Base-by-base conservation (phyloP, 2,113 vertebrate species). In the human (Homo sapiens) region DNA sequence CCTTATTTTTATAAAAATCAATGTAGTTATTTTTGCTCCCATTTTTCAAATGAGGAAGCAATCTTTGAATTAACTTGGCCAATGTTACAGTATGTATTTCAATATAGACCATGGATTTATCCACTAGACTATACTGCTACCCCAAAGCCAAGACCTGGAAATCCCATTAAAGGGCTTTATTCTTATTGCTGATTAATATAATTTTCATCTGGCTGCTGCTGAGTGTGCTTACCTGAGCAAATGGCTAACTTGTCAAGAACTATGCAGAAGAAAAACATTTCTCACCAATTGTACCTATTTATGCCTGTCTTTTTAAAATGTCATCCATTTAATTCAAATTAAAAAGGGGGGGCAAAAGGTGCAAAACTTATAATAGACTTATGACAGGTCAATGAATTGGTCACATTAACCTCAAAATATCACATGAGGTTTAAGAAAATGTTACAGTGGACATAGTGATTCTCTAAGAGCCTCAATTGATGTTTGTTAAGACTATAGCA, bases 391-490 rank as follows among this genome's bases (percentile, higher is more conserved):
- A 57, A 55, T 81, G 12, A 76, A 82, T 70, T 70, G 22, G 35
- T 59, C 88, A 85, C 73, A 95, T 52, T 76, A 82, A 82, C 75
- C 66, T 87, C 75, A 82, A 86, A 95, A 82, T 95, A 68, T 8
- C 66, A 35, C 32, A 68, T 68, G 32, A 68, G 16, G 3, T 70
- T 30, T 70, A 80, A 85, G 52, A 91, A 81, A 93, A 88, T 81
- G 20, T 79, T 80, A 48, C 5, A 30, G 59, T 50, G 59, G 32
- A 35, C 25, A 85, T 38, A 88, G 57, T 59, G 38, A 66, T 55
- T 35, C 27, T n/a, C 55, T 86, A 78, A 89, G 89, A 92, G 32
- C 4, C 30, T 92, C 55, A 78, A 9, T 0, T 80, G 52, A 38
- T 66, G 66, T 79, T 66, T 89, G 22, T 43, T 89, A 57, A 68